A percentile compares a stretch with the other conserved stretches of the same genome.
Conservation (phyloP, 2,888 invertebrate genomes). For the Rhingia rostrata region DNA sequence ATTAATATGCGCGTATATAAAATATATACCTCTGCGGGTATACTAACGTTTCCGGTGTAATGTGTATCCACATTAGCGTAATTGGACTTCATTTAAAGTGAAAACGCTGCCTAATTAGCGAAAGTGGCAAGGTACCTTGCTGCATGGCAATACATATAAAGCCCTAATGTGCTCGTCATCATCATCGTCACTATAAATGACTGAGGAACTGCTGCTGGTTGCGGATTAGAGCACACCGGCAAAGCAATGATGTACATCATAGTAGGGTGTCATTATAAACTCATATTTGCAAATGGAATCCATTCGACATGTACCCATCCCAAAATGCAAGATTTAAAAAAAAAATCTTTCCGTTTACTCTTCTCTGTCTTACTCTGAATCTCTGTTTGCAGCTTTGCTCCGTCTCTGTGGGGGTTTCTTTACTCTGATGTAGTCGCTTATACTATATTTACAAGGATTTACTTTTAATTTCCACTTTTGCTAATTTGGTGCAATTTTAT, state of each 20-base stretch:
- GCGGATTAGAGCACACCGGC: conserved; percentile 36
- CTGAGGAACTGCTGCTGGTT: conserved; percentile 36
- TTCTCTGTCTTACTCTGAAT: conserved; percentile 45
- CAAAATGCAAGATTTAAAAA: conserved; percentile 70
- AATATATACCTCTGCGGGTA: neutral
- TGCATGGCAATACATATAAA: conserved; percentile 59
- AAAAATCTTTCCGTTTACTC: conserved; percentile 61
- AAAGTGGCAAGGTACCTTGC: conserved; percentile 76
- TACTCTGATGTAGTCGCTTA: conserved; percentile 31
- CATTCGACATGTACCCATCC: conserved; percentile 68
- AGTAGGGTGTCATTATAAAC: conserved; percentile 57
- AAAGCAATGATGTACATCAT: conserved; percentile 27
- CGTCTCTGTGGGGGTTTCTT: conserved; percentile 45
- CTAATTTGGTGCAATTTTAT: conserved; percentile 70
- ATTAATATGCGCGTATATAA: conserved; percentile 1
- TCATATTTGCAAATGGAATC: conserved; percentile 62
- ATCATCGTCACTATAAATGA: conserved; percentile 15
- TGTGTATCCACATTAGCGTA: conserved; percentile 77
- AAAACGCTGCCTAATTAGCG: conserved; percentile 78
- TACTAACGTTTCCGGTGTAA: conserved; percentile 76
- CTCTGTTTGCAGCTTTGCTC: conserved; percentile 1
- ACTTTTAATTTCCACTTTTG: conserved; percentile 74
- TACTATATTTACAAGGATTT: conserved; percentile 69
- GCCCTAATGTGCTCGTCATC: conserved; percentile 52
- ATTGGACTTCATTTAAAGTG: conserved; percentile 78